phyloP scores from a whole-genome alignment of 2,888 invertebrate genomes.

The Geophilus truncorum region DNA sequence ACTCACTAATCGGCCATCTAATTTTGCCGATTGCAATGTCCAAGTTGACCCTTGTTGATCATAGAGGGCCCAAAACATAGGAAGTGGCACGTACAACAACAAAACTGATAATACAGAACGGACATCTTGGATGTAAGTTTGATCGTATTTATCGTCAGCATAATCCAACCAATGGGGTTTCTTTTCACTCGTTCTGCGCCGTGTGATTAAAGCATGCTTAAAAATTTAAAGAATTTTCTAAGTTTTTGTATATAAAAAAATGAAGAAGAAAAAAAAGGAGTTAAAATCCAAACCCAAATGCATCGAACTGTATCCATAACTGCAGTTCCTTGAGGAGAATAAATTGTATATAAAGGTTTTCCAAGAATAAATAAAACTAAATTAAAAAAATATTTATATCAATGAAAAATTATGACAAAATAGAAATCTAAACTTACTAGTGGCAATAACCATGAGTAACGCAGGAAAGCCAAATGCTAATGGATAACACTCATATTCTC shows the following conservation, averaged over 20 bases:
- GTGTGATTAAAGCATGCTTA: conserved; percentile 55
- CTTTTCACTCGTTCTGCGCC: conserved; percentile 40
- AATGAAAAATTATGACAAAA: neutral
- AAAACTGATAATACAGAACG: conserved; percentile 46
- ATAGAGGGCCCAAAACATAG: conserved; percentile 55
- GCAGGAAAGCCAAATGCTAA: conserved; percentile 57
- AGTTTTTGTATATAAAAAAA: too few relatives aligned
- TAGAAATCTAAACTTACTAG: conserved; percentile 44
- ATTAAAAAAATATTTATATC: conserved; percentile 34
- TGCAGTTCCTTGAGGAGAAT: conserved; percentile 76
- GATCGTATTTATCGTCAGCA: conserved; percentile 50
- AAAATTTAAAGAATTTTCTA: conserved; percentile 42
- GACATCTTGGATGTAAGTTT: conserved; percentile 48
- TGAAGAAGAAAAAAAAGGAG: neutral
- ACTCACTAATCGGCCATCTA: conserved; percentile 44
- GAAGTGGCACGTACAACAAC: conserved; percentile 50
- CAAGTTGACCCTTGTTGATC: conserved; percentile 53
- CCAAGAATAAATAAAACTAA: conserved; percentile 71
- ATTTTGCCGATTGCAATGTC: conserved; percentile 50
- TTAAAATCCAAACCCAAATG: conserved; percentile 64
- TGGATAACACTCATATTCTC: conserved; percentile 51
- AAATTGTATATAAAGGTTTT: conserved; percentile 66
- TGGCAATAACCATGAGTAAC: conserved; percentile 52
- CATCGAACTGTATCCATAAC: conserved; percentile 70
- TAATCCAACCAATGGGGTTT: conserved; percentile 52